Percentiles rank a stretch among this genome's conserved stretches.
Conservation (phyloP, 2,113 vertebrate genomes). For the Tylochromis polylepis region DNA sequence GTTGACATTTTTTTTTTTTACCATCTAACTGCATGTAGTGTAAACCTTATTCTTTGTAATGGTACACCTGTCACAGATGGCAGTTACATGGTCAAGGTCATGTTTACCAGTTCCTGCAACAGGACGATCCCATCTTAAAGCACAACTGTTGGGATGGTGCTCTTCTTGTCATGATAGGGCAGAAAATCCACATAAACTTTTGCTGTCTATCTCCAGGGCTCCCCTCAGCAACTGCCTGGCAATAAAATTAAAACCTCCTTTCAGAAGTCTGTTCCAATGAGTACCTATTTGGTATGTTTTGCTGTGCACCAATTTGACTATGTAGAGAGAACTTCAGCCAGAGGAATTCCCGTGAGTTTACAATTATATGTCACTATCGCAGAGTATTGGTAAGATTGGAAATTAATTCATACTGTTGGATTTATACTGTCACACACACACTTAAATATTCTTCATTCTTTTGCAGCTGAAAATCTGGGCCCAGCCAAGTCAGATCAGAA, state of each 20-base stretch:
- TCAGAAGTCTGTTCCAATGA: conserved; percentile 85
- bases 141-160: not conserved
- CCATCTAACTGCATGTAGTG: not conserved
- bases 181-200: not conserved
- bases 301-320: conserved; percentile 83
- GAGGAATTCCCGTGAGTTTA: conserved; percentile 72
- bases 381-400: not conserved
- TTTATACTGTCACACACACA: not conserved
- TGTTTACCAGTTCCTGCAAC: not conserved
- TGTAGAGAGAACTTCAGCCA: conserved; percentile 51
- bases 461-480: conserved; percentile 87
- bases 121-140: not conserved
- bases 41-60: not conserved
- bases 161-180: not conserved
- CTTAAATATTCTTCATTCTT: not conserved
- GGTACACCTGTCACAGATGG: not conserved
- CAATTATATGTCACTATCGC: not conserved
- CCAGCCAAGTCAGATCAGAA: conserved; percentile 82
- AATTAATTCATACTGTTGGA: not conserved
- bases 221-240: not conserved
- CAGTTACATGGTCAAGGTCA: not conserved
- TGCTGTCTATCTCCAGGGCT: conserved; percentile 49
- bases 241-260: conserved; percentile 77
- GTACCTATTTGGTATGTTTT: conserved; percentile 95
- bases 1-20: not conserved